These are phyloP conservation scores for Heliangelus exortis DNA, from an alignment of 2,797 vertebrate species.

Conservation along the genomic window DNA sequence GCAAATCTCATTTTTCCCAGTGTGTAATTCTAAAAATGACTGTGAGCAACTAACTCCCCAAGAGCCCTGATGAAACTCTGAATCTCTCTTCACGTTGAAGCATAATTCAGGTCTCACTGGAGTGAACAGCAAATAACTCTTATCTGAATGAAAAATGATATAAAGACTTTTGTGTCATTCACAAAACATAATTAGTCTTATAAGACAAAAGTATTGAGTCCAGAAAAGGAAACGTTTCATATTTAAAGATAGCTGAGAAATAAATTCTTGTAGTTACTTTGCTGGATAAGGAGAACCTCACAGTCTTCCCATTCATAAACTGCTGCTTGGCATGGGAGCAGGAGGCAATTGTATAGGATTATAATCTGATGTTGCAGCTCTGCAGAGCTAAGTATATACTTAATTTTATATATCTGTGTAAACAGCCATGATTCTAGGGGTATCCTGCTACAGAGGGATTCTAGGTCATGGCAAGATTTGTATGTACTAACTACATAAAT, in stretches of 20 bases:
- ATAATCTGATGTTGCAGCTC: background rate
- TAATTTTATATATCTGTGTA: background rate
- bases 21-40: background rate
- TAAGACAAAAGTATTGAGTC: conserved; percentile 8
- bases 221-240: background rate
- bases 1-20: background rate
- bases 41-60: background rate
- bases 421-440: background rate
- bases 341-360: background rate
- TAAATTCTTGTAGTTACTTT: background rate
- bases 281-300: background rate
- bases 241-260: background rate
- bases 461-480: conserved; percentile 21
- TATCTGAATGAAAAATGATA: conserved; percentile 12
- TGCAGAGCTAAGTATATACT: background rate
- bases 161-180: background rate
- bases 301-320: background rate
- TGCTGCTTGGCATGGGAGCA: background rate
- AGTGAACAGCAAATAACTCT: background rate
- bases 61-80: background rate
- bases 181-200: conserved; percentile 30
- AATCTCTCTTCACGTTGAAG: background rate
- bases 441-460: background rate
- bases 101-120: background rate
- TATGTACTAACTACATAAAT: background rate